Percentiles rank a stretch among this genome's conserved stretches.
Conservation (phyloP, 2,888 invertebrate species). For the Aphodius sticticus region DNA sequence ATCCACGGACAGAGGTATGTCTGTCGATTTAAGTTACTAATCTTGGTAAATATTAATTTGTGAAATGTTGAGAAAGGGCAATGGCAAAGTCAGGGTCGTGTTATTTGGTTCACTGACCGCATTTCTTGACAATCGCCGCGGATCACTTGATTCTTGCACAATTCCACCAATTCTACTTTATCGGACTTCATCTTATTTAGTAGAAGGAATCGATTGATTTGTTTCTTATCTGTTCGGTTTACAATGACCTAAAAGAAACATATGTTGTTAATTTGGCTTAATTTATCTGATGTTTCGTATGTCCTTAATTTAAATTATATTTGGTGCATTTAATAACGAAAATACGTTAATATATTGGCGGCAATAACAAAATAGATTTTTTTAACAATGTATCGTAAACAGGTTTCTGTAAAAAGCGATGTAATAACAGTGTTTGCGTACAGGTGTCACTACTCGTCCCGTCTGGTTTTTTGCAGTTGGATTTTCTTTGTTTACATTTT, state of each 20-base stretch:
- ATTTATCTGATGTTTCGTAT: neutral
- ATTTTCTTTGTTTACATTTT: neutral
- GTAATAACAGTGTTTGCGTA: conserved; percentile 26
- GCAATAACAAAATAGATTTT: neutral
- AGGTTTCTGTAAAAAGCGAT: conserved; percentile 9
- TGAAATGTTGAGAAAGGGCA: conserved; percentile 62
- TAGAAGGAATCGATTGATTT: neutral
- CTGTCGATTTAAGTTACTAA: conserved; percentile 46
- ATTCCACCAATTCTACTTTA: neutral
- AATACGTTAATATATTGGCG: neutral
- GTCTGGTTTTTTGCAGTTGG: neutral
- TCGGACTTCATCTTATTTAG: neutral
- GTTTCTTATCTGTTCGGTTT: neutral
- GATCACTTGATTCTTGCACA: conserved; percentile 8
- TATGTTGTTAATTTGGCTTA: neutral
- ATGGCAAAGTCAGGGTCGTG: conserved; percentile 70
- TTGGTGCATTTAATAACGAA: neutral
- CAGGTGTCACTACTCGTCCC: conserved; percentile 40
- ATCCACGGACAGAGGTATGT: conserved; percentile 55
- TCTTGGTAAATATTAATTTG: conserved; percentile 45
- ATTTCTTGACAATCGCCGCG: conserved; percentile 53
- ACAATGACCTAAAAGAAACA: neutral
- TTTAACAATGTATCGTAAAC: conserved; percentile 5
- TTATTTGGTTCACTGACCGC: conserved; percentile 69
- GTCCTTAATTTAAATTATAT: neutral